Percentiles rank a stretch among this genome's conserved stretches.
These are phyloP conservation scores for Tautogolabrus adspersus DNA, from an alignment of 2,113 vertebrate species.

Conservation along the genomic window DNA sequence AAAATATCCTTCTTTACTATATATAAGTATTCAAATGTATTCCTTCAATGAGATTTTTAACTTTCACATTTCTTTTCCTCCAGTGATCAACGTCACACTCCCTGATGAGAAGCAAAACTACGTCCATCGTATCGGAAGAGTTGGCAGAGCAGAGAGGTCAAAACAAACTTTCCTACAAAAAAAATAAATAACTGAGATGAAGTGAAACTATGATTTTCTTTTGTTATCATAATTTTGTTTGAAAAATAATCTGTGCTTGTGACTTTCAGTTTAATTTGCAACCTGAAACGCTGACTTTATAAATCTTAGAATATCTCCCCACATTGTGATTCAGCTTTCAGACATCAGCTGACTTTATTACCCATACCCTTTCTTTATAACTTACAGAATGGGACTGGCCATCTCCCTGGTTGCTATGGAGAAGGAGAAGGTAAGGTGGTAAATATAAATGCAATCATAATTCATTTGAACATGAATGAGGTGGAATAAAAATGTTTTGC, in stretches of 20 bases:
- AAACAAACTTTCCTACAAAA: not conserved
- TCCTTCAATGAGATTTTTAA: not conserved
- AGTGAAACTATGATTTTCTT: no score
- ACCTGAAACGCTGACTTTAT: not conserved
- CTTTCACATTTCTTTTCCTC: not conserved
- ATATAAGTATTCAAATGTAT: not conserved
- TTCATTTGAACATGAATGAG: not conserved
- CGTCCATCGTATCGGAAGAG: conserved; percentile 96
- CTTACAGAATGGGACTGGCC: conserved; percentile 94
- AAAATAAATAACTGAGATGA: no score
- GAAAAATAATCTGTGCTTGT: not conserved
- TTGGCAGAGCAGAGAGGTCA: conserved; percentile 96
- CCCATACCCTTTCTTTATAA: conserved; percentile 28
- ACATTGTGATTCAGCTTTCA: no score
- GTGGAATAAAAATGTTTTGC: not conserved
- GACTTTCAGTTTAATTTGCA: no score
- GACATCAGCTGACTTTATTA: no score
- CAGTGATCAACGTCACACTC: conserved; percentile 98
- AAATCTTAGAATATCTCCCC: not conserved
- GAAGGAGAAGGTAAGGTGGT: conserved; percentile 92
- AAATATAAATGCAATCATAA: not conserved
- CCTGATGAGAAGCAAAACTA: conserved; percentile 99
- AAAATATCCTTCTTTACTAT: no score
- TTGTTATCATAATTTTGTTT: not conserved
- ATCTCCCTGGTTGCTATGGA: conserved; percentile 97